Percentiles rank a stretch among this genome's conserved stretches.
phyloP scores from a whole-genome alignment of 2,797 vertebrate genomes.

The Carduelis carduelis region DNA sequence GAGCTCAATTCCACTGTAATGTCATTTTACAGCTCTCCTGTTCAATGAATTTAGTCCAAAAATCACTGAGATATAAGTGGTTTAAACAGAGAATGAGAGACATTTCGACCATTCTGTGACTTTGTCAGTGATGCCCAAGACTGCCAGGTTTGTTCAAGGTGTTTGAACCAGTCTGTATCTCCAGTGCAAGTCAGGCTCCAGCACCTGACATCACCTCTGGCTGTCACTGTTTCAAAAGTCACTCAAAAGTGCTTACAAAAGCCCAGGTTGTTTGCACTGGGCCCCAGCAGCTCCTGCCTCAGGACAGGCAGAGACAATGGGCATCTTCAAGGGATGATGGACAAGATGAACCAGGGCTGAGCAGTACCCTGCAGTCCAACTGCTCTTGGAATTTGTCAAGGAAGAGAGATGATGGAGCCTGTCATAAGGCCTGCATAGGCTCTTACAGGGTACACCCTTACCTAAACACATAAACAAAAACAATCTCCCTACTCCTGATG shows the following conservation, averaged over 20 bases:
- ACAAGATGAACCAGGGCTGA: background rate
- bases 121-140: background rate
- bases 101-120: background rate
- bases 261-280: background rate
- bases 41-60: background rate
- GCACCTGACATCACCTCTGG: accelerated
- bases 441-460: background rate
- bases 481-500: background rate
- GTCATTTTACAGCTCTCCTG: background rate
- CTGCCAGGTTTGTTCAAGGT: background rate
- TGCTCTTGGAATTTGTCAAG: background rate
- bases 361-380: background rate
- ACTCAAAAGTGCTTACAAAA: background rate
- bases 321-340: background rate
- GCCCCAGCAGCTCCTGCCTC: background rate
- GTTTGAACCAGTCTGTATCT: background rate
- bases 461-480: background rate
- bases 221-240: background rate
- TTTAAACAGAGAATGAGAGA: background rate
- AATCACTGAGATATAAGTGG: background rate
- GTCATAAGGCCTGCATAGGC: background rate
- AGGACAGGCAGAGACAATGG: background rate
- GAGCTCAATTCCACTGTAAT: background rate
- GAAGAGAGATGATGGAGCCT: background rate
- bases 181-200: background rate